These are phyloP conservation scores for Chrysolina haemoptera DNA, from an alignment of 2,888 invertebrate species.

Conservation along the genomic window DNA sequence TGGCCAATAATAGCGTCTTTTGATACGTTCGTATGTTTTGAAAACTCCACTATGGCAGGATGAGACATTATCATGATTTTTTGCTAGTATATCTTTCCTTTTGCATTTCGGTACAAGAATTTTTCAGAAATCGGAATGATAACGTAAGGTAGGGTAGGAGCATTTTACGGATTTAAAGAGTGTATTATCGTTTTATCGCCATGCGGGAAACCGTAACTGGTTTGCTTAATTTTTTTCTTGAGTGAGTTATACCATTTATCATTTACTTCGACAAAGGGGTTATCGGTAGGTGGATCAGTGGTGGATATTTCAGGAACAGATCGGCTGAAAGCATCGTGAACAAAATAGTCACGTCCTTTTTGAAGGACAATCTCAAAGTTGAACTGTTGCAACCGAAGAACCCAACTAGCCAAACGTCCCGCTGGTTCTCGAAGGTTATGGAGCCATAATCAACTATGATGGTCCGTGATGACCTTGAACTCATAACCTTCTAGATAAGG, in stretches of 20 bases:
- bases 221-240: slow-evolving; percentile 36
- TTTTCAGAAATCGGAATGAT: slow-evolving; percentile 59
- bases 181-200: too few relatives aligned
- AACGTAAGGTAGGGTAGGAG: slow-evolving; percentile 58
- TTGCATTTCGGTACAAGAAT: slow-evolving; percentile 55
- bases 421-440: slow-evolving; percentile 38
- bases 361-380: slow-evolving; percentile 44
- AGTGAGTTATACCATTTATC: slow-evolving; percentile 28
- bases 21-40: too few relatives aligned
- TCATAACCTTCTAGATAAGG: slow-evolving; percentile 39
- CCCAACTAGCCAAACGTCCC: slow-evolving; percentile 31
- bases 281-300: slow-evolving; percentile 33
- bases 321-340: too few relatives aligned
- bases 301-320: slow-evolving; percentile 37
- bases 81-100: too few relatives aligned
- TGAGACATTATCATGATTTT: too few relatives aligned
- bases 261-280: slow-evolving; percentile 30
- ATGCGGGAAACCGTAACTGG: too few relatives aligned
- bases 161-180: too few relatives aligned
- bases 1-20: too few relatives aligned
- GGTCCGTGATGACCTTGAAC: slow-evolving; percentile 47
- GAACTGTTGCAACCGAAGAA: slow-evolving; percentile 40
- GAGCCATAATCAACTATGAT: slow-evolving; percentile 30
- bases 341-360: too few relatives aligned
- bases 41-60: too few relatives aligned